Conservation (phyloP, 2,113 vertebrate genomes). For the Micronycteris hirsuta region DNA sequence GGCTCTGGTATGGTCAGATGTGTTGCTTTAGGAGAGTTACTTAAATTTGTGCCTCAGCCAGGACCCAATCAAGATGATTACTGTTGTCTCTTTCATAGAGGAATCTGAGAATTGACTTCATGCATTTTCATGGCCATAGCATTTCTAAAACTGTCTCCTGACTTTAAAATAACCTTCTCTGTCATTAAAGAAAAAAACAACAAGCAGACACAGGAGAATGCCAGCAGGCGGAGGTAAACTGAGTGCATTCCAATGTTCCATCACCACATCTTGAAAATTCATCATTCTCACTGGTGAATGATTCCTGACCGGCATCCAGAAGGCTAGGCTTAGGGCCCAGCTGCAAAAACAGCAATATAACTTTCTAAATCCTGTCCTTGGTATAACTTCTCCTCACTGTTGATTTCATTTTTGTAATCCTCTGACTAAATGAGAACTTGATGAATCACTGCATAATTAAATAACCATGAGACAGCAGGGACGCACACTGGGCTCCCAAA, state of each 20-base stretch:
- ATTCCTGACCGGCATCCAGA: constrained; percentile 27
- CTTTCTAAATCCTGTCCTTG: constrained; percentile 20
- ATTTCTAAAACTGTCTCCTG: background rate
- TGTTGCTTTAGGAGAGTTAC: background rate
- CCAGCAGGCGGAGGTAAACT: constrained; percentile 44
- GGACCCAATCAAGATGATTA: background rate
- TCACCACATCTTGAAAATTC: constrained; percentile 53
- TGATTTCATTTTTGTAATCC: constrained; percentile 49
- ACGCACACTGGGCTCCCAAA: background rate
- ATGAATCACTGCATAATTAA: constrained; percentile 46
- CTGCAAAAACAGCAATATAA: background rate
- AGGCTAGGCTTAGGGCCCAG: background rate
- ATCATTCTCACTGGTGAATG: background rate
- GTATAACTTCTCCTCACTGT: background rate
- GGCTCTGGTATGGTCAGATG: background rate
- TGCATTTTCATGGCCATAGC: background rate
- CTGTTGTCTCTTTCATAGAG: background rate
- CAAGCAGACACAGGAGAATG: constrained; percentile 33
- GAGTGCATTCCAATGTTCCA: constrained; percentile 8
- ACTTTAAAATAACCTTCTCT: constrained; percentile 48
- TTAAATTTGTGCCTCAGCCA: background rate
- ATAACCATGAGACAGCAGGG: constrained; percentile 11
- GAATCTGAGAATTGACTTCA: background rate
- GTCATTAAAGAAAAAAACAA: background rate
- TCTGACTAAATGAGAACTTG: constrained; percentile 38